These are phyloP conservation scores for Hydriomena furcata DNA, from an alignment of 2,888 invertebrate species.

Conservation along the genomic window DNA sequence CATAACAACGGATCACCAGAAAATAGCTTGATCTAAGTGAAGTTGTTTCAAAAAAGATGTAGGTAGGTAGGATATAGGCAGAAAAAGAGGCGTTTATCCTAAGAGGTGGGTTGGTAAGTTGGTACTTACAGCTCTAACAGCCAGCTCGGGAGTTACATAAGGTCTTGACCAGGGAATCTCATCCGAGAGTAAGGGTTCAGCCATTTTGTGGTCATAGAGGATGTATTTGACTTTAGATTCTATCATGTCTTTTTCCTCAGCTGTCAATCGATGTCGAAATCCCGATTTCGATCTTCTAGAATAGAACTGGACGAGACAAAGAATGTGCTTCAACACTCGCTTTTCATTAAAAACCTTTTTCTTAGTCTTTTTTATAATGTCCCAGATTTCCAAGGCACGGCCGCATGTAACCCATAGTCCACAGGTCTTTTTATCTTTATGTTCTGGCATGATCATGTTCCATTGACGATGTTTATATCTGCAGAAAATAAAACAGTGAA, in stretches of 20 bases:
- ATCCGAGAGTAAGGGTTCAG: conserved; percentile 31
- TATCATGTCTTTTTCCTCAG: conserved; percentile 51
- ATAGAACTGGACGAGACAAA: conserved; percentile 61
- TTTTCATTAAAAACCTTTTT: conserved; percentile 50
- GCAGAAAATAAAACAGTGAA: conserved; percentile 9
- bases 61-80: background rate
- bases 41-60: too few species aligned
- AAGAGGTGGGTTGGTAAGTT: too few species aligned
- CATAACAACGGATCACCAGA: too few species aligned
- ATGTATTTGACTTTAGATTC: conserved; percentile 50
- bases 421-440: conserved; percentile 49
- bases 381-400: conserved; percentile 67
- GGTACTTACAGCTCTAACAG: conserved; percentile 38
- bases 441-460: conserved; percentile 67
- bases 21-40: too few species aligned
- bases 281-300: conserved; percentile 33
- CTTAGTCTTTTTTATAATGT: conserved; percentile 51
- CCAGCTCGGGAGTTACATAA: conserved; percentile 60
- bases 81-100: background rate
- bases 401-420: conserved; percentile 60
- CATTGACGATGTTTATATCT: conserved; percentile 68
- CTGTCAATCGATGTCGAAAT: conserved; percentile 35
- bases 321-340: conserved; percentile 52
- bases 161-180: conserved; percentile 42
- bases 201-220: conserved; percentile 46